Percentiles rank a stretch among this genome's conserved stretches.
Conservation (phyloP, 2,797 vertebrate species). For the Dallia pectoralis region DNA sequence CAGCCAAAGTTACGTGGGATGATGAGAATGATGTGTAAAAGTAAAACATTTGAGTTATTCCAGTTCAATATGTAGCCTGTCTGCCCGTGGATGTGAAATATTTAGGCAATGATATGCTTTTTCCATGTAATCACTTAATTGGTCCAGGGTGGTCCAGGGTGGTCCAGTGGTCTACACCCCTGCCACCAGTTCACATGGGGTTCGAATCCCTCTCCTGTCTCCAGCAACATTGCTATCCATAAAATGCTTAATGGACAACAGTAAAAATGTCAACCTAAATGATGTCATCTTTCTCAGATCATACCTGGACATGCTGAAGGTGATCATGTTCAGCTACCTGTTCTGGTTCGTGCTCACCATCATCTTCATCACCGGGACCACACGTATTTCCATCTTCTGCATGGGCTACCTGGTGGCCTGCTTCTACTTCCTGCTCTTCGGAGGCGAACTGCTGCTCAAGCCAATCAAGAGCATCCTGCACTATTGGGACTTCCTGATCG, state of each 20-base stretch:
- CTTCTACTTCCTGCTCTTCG: constrained; percentile 98
- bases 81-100: not conserved
- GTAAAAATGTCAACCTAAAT: no score
- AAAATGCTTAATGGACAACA: no score
- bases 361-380: constrained; percentile 99
- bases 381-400: constrained; percentile 96
- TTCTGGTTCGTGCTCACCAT: constrained; percentile 99
- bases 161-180: no score
- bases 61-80: not conserved
- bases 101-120: not conserved
- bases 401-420: constrained; percentile 99
- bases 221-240: no score
- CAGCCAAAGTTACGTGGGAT: not conserved
- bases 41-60: not conserved
- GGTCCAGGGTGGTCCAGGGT: no score
- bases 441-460: constrained; percentile 90
- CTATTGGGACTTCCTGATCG: constrained; percentile 98
- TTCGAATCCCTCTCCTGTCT: no score
- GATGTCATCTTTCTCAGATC: constrained; percentile 82
- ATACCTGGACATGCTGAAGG: constrained; percentile 98
- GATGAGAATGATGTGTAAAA: not conserved
- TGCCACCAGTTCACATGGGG: no score
- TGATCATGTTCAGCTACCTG: constrained; percentile 96
- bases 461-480: constrained; percentile 94
- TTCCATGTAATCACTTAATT: not conserved